Evolutionary conservation across 2,797 vertebrate genomes (phyloP).

Genomic region (Limosa lapponica): DNA sequence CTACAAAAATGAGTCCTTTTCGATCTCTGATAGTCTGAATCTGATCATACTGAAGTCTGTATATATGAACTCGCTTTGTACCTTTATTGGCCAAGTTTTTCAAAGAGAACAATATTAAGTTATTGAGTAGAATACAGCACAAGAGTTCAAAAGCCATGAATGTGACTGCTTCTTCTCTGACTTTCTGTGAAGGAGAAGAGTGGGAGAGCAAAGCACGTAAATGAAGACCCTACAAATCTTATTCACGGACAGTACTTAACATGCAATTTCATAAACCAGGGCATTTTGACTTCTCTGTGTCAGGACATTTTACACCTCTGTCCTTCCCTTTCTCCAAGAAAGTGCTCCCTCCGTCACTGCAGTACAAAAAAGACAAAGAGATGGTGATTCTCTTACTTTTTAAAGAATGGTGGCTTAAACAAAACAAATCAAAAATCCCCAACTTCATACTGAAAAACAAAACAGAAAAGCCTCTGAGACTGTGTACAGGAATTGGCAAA

Average conservation of each 20-base stretch:
- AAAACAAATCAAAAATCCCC: neutral
- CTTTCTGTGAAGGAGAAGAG: neutral
- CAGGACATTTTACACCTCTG: neutral
- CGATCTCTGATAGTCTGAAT: neutral
- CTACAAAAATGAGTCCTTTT: neutral
- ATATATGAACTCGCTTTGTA: neutral
- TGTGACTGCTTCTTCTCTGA: neutral
- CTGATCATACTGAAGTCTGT: neutral
- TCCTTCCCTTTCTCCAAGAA: neutral
- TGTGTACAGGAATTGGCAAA: neutral
- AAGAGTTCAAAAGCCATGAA: neutral
- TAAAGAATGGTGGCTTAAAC: neutral
- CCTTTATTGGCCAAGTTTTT: neutral
- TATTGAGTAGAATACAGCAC: neutral
- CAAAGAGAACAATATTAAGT: neutral
- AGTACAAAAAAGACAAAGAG: neutral
- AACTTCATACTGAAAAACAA: neutral
- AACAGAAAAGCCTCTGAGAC: neutral
- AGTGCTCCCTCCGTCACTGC: accelerated
- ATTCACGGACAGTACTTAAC: neutral
- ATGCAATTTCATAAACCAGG: neutral
- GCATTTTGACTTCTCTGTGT: neutral
- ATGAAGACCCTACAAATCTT: neutral
- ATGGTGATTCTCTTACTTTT: neutral
- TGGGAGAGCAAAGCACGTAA: neutral